These are phyloP conservation scores for Morelia viridis DNA, from an alignment of 2,797 vertebrate species.

Conservation along the genomic window DNA sequence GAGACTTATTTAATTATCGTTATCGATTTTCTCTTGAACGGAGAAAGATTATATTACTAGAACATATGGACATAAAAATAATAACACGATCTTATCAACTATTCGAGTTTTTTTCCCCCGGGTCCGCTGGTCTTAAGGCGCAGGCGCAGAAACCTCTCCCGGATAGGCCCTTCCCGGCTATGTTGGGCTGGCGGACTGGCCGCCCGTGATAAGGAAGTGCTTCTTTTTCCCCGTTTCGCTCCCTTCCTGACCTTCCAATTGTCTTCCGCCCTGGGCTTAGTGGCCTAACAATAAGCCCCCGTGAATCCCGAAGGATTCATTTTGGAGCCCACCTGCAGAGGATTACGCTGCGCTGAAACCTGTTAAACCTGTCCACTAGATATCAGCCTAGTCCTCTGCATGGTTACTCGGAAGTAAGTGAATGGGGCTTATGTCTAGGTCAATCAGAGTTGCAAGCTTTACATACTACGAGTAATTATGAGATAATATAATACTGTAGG, in stretches of 20 bases:
- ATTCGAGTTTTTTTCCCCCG: no score
- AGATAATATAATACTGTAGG: neutral
- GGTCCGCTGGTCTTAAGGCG: neutral
- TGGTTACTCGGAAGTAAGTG: neutral
- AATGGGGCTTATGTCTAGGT: neutral
- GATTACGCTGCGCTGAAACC: neutral
- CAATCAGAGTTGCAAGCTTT: neutral
- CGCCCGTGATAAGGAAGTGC: no score
- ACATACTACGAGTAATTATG: neutral
- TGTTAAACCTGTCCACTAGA: neutral
- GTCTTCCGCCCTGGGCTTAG: neutral
- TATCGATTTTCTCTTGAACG: neutral
- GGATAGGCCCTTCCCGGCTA: neutral
- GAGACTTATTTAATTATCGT: neutral
- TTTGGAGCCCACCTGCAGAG: neutral
- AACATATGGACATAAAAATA: neutral
- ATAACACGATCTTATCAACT: neutral
- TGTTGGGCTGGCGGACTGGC: rapidly evolving
- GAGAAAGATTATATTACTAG: no score
- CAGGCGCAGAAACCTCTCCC: neutral
- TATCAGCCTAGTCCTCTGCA: neutral
- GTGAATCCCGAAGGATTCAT: neutral
- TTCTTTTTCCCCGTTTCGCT: no score
- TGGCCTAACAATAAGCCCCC: neutral
- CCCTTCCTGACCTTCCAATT: neutral